A percentile compares a stretch with the other conserved stretches of the same genome.
Conservation (phyloP, 2,888 invertebrate species). For the Ligdia adustata region DNA sequence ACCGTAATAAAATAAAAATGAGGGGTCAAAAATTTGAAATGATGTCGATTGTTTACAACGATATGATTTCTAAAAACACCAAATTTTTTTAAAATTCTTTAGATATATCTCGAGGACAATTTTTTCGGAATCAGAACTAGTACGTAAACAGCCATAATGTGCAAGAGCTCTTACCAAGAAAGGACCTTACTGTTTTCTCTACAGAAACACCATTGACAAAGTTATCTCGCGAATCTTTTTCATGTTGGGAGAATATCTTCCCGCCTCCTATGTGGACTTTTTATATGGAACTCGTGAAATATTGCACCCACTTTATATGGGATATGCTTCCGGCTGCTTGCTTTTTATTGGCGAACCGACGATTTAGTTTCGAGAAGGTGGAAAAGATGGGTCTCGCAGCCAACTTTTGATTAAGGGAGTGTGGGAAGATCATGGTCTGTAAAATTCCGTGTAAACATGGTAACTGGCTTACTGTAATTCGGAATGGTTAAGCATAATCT, state of each 20-base stretch:
- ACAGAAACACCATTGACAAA: constrained; percentile 60
- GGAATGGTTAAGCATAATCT: no score
- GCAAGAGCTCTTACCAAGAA: no score
- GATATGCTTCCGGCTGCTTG: constrained; percentile 23
- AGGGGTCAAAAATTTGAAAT: no score
- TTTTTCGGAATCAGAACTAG: no score
- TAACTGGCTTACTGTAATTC: neutral
- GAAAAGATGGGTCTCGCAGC: constrained; percentile 25
- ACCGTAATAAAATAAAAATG: no score
- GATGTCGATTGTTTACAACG: no score
- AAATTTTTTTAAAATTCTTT: no score
- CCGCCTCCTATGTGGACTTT: constrained; percentile 28
- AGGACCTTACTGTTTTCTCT: constrained; percentile 49
- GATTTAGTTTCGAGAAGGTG: constrained; percentile 30
- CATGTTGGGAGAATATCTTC: constrained; percentile 41
- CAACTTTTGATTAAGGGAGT: constrained; percentile 8
- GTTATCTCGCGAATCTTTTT: constrained; percentile 63
- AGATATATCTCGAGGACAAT: no score
- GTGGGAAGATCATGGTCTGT: neutral
- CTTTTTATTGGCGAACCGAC: constrained; percentile 26
- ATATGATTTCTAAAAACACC: no score
- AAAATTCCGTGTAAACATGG: neutral
- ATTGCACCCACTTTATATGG: constrained; percentile 38
- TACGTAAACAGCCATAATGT: no score
- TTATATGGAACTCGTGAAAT: constrained; percentile 36